Conservation (phyloP, 2,113 vertebrate species). For the Emydura subglobosa region DNA sequence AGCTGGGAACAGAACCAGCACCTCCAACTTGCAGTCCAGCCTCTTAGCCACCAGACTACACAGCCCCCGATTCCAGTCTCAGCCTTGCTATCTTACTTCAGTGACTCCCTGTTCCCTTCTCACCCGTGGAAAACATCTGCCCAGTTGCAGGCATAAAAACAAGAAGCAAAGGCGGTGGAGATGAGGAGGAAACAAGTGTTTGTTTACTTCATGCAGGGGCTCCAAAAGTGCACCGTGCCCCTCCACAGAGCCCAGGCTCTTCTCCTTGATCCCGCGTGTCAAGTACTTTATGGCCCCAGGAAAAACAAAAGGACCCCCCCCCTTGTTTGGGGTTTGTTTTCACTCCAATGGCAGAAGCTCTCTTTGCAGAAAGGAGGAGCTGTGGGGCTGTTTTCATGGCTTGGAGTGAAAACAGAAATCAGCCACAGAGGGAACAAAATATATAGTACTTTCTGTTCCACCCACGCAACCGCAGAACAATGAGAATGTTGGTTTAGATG, state of each 20-base stretch:
- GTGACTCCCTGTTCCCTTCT: not conserved
- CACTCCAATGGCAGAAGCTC: not conserved
- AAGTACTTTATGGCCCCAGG: not conserved
- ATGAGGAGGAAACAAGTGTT: not conserved
- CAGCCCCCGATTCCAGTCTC: not conserved
- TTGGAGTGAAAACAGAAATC: not conserved
- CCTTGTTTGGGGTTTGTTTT: not conserved
- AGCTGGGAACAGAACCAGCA: not conserved
- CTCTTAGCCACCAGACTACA: not conserved
- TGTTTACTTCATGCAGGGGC: not conserved
- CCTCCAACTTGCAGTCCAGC: not conserved
- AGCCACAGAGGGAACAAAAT: not conserved
- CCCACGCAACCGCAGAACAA: not conserved
- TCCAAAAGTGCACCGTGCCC: not conserved
- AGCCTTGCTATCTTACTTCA: not conserved
- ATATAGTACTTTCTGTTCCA: not conserved
- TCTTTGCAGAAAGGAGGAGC: not conserved
- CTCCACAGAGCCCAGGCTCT: not conserved
- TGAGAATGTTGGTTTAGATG: not conserved
- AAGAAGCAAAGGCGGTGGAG: not conserved
- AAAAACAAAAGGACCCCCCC: not conserved
- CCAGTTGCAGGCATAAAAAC: not conserved
- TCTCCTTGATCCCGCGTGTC: not conserved
- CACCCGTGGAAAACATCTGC: not conserved
- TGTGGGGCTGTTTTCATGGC: not conserved